Conservation (phyloP, 2,888 invertebrate genomes). For the Epinotia brunnichana region DNA sequence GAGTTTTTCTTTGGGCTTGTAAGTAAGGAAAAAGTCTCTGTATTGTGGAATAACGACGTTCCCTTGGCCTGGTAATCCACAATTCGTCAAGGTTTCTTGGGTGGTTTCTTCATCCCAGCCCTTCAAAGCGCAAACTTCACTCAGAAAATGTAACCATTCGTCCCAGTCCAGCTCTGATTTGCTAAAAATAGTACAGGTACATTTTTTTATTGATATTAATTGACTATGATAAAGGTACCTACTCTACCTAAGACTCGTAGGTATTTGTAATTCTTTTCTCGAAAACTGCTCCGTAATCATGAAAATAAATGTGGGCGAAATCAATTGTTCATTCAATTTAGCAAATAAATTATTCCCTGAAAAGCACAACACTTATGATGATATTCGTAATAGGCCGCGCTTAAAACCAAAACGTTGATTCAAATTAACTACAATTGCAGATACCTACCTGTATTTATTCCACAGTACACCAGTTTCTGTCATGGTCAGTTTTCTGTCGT, state of each 20-base stretch:
- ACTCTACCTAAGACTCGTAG: background rate
- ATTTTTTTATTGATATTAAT: background rate
- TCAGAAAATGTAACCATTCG: conserved; percentile 65
- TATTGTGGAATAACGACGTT: conserved; percentile 64
- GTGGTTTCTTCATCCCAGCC: conserved; percentile 55
- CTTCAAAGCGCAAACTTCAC: conserved; percentile 61
- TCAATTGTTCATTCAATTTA: background rate
- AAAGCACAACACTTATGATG: too few relatives aligned
- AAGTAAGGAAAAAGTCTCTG: conserved; percentile 64
- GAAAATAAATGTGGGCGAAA: background rate
- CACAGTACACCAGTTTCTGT: conserved; percentile 72
- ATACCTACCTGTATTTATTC: conserved; percentile 54
- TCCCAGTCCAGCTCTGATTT: conserved; percentile 66
- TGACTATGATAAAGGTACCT: too few relatives aligned
- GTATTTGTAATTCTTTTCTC: background rate
- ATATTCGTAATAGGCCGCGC: too few relatives aligned
- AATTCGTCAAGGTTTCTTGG: conserved; percentile 61
- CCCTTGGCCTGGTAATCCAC: conserved; percentile 66
- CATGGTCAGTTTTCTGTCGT: conserved; percentile 73
- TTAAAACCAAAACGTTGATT: too few relatives aligned
- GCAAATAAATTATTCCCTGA: too few relatives aligned
- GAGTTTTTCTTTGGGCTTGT: conserved; percentile 61
- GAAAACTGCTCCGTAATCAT: background rate
- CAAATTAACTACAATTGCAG: background rate
- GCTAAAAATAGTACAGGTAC: conserved; percentile 59